Base-by-base conservation (phyloP, 2,113 vertebrate genomes). In the Cyanoramphus novaezelandiae region DNA sequence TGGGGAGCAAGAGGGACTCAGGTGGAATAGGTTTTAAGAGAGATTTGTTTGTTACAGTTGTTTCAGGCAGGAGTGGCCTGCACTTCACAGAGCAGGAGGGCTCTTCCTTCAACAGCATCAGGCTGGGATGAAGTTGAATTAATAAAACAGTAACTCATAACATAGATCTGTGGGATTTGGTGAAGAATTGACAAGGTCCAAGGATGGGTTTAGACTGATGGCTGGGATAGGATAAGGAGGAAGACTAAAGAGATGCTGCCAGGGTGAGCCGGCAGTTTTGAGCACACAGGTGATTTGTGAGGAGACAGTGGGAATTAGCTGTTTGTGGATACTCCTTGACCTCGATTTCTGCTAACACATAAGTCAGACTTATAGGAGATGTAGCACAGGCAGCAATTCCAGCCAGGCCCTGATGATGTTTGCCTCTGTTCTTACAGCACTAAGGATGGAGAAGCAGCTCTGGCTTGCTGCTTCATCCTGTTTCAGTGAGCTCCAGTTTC, bases 41-140 rank as follows among this genome's bases (percentile, higher is more conserved):
- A 74, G 17, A 35, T 25, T 49, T 0, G 7, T 80, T n/a, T 59
- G 43, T 35, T n/a, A 5, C 0, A 1, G 25, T 5, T 68, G 55
- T 31, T 60, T 75, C 74, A 84, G 77, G 9, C 31, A 35, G 13
- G 41, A 49, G n/a, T 13, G 55, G 23, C 21, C 35, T 84, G 46
- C n/a, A 49, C 44, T 67, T 14, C 46, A 31, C 1, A 2, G 62
- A 75, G 33, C 60, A 86, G 29, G 25, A 82, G 37, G 14, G 18
- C 17, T 59, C 33, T 55, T 71, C 23, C 68, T 93, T 74, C 31
- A 28, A 37, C 13, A 93, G 21, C 63, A 74, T 29, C 55, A 50
- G 55, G 39, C 75, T 75, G 65, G 71, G 37, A 63, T 39, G 49
- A 49, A 78, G 60, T 3, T 63, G 39, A 75, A 35, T 64, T 55